Percentiles rank a stretch among this genome's conserved stretches.
phyloP scores from a whole-genome alignment of 2,113 vertebrate genomes.

The Mastomys coucha region DNA sequence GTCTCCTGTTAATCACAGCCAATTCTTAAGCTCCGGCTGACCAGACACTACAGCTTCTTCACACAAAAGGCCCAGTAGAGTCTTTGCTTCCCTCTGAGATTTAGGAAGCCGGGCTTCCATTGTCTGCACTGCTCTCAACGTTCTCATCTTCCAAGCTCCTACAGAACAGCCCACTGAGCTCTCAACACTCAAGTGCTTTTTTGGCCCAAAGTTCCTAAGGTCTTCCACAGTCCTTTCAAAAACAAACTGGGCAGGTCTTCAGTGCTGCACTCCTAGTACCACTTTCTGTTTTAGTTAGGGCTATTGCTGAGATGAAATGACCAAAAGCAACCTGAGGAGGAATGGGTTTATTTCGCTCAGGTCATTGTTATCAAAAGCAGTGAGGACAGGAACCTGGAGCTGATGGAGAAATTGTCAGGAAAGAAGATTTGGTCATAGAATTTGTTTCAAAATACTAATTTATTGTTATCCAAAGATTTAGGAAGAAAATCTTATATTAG shows the following conservation, averaged over 20 bases:
- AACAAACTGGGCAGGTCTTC: not conserved
- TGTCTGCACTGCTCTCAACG: not conserved
- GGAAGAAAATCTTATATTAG: not conserved
- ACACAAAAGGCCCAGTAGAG: not conserved
- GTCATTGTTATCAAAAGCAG: not conserved
- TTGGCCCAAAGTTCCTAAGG: not conserved
- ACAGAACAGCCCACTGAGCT: not conserved
- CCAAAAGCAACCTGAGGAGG: not conserved
- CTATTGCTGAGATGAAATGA: not conserved
- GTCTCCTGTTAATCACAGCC: not conserved
- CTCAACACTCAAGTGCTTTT: not conserved
- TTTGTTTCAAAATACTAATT: slow-evolving; percentile 46
- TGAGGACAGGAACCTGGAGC: not conserved
- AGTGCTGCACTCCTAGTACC: no score
- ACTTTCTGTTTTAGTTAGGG: not conserved
- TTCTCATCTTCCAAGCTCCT: not conserved
- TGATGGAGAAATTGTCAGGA: not conserved
- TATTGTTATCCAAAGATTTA: not conserved
- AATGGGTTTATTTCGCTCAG: not conserved
- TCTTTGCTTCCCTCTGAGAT: not conserved
- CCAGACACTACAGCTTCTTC: not conserved
- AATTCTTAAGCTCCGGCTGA: not conserved
- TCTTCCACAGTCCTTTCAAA: not conserved
- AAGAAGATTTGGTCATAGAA: not conserved
- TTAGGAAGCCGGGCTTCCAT: not conserved